Base-by-base conservation (phyloP, 2,797 vertebrate species). In the Argentina silus region DNA sequence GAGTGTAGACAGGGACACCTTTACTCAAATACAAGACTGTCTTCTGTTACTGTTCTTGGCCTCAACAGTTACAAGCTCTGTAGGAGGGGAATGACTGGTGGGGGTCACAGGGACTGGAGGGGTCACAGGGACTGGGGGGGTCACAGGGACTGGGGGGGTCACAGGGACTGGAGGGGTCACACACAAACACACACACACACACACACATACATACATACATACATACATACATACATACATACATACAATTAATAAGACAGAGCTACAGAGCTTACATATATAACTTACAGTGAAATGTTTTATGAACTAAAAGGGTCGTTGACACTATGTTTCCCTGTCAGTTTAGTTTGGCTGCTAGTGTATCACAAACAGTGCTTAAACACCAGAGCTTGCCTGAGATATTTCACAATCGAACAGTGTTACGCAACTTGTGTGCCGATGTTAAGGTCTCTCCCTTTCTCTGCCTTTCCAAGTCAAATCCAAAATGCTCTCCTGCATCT, bases 301-400 rank as follows among this genome's bases (percentile, higher is more conserved):
- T 60, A 15, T 71, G 15, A 59, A 69, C 44, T 63, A 8, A 17
- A 3, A n/a, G 23, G 59, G 45, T 63, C 70, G 19, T 15, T 71
- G 60, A 51, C 63, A 8, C 60, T 63, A 42, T 21, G 36, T 8
- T 9, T n/a, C 23, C n/a, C 1, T 11, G 43, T 7, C 23, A 43
- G 70, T 72, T 72, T 63, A 14, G 53, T 53, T 64, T 72, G 60
- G 60, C 70, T 11, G 7, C 60, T 44, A 44, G 47, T 19, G 14
- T 44, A 60, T 71, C 59, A 71, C 48, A 63, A 71, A 62, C 45
- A 42, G 4, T 48, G 8, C 12, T 48, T 48, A 5, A 8, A 14
- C 11, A 10, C 7, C n/a, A 2, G 36, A 44, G 61, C 57, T 63
- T 17, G 10, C 55, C 17, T 62, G 15, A 12, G 9, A 62, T 62